Evolutionary conservation across 2,113 vertebrate genomes (phyloP).

Genomic region (Channa maculata): DNA sequence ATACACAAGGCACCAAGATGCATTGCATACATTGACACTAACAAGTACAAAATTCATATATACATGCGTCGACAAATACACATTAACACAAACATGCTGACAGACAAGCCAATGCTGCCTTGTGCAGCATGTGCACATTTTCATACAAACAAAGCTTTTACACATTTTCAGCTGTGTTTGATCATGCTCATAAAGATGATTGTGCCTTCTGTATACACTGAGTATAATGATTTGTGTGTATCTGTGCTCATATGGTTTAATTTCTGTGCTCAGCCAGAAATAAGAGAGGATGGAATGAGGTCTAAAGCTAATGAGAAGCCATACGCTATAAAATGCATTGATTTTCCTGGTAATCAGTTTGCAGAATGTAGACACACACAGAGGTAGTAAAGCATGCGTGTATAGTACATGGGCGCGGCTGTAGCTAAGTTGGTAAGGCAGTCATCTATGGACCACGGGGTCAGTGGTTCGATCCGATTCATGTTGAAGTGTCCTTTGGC

Average conservation of each 20-base stretch:
- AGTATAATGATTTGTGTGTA: slow-evolving; percentile 58
- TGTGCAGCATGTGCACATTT: slow-evolving; percentile 7
- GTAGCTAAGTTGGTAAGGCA: too few relatives aligned
- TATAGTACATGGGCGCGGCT: background rate
- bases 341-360: slow-evolving; percentile 69
- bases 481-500: too few relatives aligned
- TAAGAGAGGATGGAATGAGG: slow-evolving; percentile 57
- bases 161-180: slow-evolving; percentile 38
- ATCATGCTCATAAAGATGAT: slow-evolving; percentile 49
- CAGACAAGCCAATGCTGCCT: slow-evolving; percentile 1
- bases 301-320: slow-evolving; percentile 65
- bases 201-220: slow-evolving; percentile 30
- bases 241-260: slow-evolving; percentile 30
- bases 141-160: slow-evolving; percentile 22
- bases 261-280: slow-evolving; percentile 51
- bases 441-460: too few relatives aligned
- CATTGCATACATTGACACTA: too few relatives aligned
- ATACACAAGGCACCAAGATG: background rate
- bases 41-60: slow-evolving; percentile 29
- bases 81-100: background rate
- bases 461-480: too few relatives aligned
- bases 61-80: slow-evolving; percentile 25
- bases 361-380: slow-evolving; percentile 40
- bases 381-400: slow-evolving; percentile 35
- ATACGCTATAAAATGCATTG: slow-evolving; percentile 54